A percentile compares a stretch with the other conserved stretches of the same genome.
Conservation (phyloP, 2,888 invertebrate species). For the Polydrusus tereticollis region DNA sequence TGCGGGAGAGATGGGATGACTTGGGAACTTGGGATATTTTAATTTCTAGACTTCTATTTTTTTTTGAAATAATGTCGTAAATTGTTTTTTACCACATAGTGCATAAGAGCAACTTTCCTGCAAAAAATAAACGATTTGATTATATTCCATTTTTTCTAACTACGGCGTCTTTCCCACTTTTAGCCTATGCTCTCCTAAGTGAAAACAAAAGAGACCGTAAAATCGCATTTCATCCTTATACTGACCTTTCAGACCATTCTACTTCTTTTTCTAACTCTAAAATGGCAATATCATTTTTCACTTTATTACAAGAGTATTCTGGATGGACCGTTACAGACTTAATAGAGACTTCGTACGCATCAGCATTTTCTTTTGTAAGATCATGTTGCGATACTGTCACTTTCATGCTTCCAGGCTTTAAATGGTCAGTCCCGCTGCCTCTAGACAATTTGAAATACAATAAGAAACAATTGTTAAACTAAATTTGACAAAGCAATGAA, state of each 20-base stretch:
- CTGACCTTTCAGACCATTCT: slow-evolving; percentile 47
- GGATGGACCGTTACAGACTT: slow-evolving; percentile 79
- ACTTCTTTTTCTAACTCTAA: slow-evolving; percentile 77
- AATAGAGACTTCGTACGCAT: slow-evolving; percentile 68
- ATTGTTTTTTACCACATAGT: too few species aligned
- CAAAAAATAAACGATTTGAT: too few species aligned
- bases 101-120: too few species aligned
- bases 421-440: slow-evolving; percentile 74
- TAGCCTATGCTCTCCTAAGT: too few species aligned
- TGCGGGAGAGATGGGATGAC: too few species aligned
- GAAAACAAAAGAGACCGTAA: too few species aligned
- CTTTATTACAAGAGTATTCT: slow-evolving; percentile 76
- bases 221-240: background rate
- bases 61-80: too few species aligned
- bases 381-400: slow-evolving; percentile 81
- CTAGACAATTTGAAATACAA: slow-evolving; percentile 64
- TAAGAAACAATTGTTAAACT: background rate
- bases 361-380: slow-evolving; percentile 71
- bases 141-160: too few species aligned
- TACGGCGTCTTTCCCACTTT: too few species aligned
- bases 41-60: too few species aligned
- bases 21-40: too few species aligned
- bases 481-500: background rate
- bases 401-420: slow-evolving; percentile 75
- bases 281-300: slow-evolving; percentile 80